These are phyloP conservation scores for Xerus inauris DNA, from an alignment of 2,113 vertebrate species.

Conservation along the genomic window DNA sequence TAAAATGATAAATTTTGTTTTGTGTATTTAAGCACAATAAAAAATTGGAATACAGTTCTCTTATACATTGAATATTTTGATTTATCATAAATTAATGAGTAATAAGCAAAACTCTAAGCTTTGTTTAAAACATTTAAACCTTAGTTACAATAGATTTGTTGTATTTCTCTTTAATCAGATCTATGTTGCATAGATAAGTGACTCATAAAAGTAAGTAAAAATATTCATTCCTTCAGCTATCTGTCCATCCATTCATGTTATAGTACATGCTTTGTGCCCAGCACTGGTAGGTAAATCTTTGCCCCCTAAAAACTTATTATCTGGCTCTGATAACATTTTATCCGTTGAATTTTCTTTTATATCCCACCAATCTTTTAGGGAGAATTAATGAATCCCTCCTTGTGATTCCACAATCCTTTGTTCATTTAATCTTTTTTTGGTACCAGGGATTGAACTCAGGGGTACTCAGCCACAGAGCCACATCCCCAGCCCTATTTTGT, in stretches of 20 bases:
- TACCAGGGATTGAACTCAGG: too few relatives aligned
- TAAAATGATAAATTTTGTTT: background rate
- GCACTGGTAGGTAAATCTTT: constrained; percentile 3
- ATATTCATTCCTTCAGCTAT: background rate
- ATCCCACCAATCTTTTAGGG: background rate
- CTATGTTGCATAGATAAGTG: background rate
- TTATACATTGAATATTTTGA: background rate
- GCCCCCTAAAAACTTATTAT: background rate
- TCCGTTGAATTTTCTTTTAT: constrained; percentile 5
- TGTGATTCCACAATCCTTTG: background rate
- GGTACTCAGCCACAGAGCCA: too few relatives aligned
- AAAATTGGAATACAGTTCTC: background rate
- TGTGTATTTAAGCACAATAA: background rate
- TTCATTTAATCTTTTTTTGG: too few relatives aligned
- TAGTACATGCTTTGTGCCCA: background rate
- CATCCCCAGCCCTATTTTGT: too few relatives aligned
- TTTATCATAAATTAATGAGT: background rate
- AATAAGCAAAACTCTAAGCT: constrained; percentile 17
- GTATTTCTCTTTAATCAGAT: background rate
- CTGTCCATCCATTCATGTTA: background rate
- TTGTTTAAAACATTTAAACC: constrained; percentile 10
- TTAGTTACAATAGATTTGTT: background rate
- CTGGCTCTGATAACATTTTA: background rate
- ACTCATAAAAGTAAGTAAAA: background rate
- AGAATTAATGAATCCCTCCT: background rate